Conservation (phyloP, 2,888 invertebrate genomes). For the Fragum whitleyi region DNA sequence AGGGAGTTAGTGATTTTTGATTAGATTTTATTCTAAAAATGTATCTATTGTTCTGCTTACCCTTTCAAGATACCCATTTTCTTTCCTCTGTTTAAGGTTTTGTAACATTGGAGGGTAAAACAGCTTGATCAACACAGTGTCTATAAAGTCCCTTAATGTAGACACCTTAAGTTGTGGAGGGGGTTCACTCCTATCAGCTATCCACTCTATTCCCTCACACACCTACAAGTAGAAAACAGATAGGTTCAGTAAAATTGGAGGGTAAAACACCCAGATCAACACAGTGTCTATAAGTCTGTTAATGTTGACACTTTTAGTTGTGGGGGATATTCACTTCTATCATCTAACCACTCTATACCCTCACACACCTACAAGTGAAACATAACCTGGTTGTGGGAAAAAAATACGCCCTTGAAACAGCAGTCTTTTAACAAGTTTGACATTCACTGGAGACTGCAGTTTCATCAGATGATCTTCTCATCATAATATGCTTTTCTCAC, state of each 20-base stretch:
- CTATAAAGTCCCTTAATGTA: slow-evolving; percentile 70
- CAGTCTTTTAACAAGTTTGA: too few relatives aligned
- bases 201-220: slow-evolving; percentile 74
- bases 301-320: slow-evolving; percentile 62
- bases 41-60: too few relatives aligned
- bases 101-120: slow-evolving; percentile 78
- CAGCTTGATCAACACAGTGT: slow-evolving; percentile 69
- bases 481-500: too few relatives aligned
- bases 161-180: slow-evolving; percentile 65
- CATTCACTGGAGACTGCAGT: too few relatives aligned
- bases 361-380: slow-evolving; percentile 68
- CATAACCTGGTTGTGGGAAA: slow-evolving; percentile 72
- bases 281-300: slow-evolving; percentile 71
- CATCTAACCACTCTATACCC: slow-evolving; percentile 76
- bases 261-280: slow-evolving; percentile 74
- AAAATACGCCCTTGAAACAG: neutral
- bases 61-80: slow-evolving; percentile 75
- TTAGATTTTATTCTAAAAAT: too few relatives aligned
- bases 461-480: too few relatives aligned
- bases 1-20: too few relatives aligned
- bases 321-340: slow-evolving; percentile 65
- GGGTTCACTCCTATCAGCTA: slow-evolving; percentile 65
- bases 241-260: slow-evolving; percentile 77
- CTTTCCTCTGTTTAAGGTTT: slow-evolving; percentile 73
- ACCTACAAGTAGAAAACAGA: slow-evolving; percentile 69